A percentile compares a stretch with the other conserved stretches of the same genome.
Evolutionary conservation across 2,888 invertebrate genomes (phyloP).

Genomic region (Andrena hattorfiana): DNA sequence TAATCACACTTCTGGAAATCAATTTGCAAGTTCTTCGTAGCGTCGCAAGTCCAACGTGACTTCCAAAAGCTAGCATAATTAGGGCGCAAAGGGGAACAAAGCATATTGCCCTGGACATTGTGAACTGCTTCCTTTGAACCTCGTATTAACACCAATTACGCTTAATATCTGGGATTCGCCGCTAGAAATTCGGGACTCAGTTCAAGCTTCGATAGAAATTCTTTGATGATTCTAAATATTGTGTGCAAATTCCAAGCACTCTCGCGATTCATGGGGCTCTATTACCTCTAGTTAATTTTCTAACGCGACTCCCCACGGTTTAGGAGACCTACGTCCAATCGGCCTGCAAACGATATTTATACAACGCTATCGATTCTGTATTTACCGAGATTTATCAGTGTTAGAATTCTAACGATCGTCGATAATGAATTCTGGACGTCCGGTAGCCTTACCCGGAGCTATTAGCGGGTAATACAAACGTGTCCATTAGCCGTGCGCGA

Average conservation of each 20-base stretch:
- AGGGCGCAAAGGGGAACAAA: background rate
- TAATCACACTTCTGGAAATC: background rate
- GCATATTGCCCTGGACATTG: background rate
- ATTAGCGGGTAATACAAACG: constrained; percentile 29
- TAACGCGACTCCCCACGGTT: background rate
- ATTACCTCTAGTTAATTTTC: background rate
- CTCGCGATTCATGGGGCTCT: background rate
- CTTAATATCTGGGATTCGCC: background rate
- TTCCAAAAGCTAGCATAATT: background rate
- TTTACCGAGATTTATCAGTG: constrained; percentile 9
- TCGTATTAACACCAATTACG: background rate
- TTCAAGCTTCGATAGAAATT: background rate
- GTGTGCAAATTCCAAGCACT: background rate
- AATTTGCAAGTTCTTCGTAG: background rate
- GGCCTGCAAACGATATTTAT: background rate
- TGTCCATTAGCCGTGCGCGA: constrained; percentile 33
- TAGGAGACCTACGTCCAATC: background rate
- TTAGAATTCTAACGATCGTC: constrained; percentile 12
- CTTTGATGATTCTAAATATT: too few relatives aligned
- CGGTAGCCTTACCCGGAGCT: constrained; percentile 25
- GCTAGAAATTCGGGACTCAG: background rate
- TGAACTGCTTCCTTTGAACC: background rate
- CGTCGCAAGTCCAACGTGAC: background rate
- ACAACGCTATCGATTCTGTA: background rate
- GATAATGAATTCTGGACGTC: constrained; percentile 39